Percentiles rank a stretch among this genome's conserved stretches.
Evolutionary conservation across 2,113 vertebrate genomes (phyloP).

Genomic region (Todiramphus saurophagus): DNA sequence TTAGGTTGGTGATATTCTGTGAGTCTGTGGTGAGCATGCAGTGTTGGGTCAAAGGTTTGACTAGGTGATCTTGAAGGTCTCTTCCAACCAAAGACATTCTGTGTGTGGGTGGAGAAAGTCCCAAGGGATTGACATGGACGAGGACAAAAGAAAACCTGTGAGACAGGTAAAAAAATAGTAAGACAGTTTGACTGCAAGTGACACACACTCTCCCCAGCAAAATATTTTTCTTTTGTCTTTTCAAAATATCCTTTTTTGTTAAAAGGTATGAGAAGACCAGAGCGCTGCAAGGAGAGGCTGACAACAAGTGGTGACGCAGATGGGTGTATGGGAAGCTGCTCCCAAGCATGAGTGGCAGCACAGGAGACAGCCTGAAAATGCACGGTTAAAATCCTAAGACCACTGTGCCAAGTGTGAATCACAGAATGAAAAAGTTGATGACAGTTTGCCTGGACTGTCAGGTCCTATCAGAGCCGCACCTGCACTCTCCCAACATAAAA

Average conservation of each 20-base stretch:
- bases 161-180: background rate
- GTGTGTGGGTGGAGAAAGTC: background rate
- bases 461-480: background rate
- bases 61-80: no score
- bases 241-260: background rate
- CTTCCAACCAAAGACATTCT: no score
- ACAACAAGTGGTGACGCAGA: accelerated
- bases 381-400: background rate
- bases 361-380: background rate
- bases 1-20: no score
- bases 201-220: background rate
- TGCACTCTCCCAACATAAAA: background rate
- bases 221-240: background rate
- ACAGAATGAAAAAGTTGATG: background rate
- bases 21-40: no score
- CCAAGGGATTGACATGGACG: background rate
- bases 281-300: background rate
- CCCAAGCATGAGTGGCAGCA: background rate
- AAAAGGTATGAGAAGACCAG: background rate
- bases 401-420: background rate
- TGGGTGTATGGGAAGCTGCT: background rate
- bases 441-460: background rate
- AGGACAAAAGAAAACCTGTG: background rate
- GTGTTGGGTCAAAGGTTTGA: no score
- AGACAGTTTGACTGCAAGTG: background rate